A percentile compares a stretch with the other conserved stretches of the same genome.
phyloP scores from a whole-genome alignment of 2,113 vertebrate species.

The Taurulus bubalis region DNA sequence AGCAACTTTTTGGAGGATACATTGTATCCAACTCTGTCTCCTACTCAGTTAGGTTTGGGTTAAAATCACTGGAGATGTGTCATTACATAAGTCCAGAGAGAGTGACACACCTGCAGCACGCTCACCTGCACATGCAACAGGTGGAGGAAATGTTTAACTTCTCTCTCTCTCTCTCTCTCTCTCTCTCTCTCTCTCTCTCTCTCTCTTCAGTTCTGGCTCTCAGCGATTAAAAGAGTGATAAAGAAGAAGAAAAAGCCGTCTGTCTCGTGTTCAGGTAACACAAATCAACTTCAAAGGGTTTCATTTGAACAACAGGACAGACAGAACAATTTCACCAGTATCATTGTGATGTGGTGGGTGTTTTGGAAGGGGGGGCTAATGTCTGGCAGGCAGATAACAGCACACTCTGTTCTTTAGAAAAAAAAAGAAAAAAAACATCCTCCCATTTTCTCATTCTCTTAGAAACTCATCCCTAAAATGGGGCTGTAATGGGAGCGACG shows the following conservation, averaged over 20 bases:
- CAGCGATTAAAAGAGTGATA: neutral
- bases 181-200: no score
- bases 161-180: no score
- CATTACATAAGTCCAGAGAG: no score
- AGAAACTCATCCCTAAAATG: conserved; percentile 65
- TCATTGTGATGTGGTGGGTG: conserved; percentile 26
- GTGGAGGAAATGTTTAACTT: no score
- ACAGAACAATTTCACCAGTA: conserved; percentile 57
- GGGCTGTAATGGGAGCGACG: conserved; percentile 59
- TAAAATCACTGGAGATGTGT: no score
- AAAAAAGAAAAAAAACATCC: conserved; percentile 13
- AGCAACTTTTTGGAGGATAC: no score
- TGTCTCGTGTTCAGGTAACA: conserved; percentile 46
- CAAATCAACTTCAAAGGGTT: conserved; percentile 53
- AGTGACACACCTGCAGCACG: no score
- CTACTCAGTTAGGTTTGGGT: no score
- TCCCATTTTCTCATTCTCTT: conserved; percentile 69
- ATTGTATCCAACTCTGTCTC: no score
- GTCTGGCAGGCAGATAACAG: conserved; percentile 66
- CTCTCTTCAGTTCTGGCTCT: neutral
- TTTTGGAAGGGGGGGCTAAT: conserved; percentile 34
- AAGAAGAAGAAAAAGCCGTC: conserved; percentile 1
- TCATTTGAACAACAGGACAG: conserved; percentile 62
- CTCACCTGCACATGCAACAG: no score
- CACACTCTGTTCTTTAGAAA: conserved; percentile 61